Evolutionary conservation across 92 coral and sea anemone genomes (phyloP).

Genomic region (Zoanthus solanderi): DNA sequence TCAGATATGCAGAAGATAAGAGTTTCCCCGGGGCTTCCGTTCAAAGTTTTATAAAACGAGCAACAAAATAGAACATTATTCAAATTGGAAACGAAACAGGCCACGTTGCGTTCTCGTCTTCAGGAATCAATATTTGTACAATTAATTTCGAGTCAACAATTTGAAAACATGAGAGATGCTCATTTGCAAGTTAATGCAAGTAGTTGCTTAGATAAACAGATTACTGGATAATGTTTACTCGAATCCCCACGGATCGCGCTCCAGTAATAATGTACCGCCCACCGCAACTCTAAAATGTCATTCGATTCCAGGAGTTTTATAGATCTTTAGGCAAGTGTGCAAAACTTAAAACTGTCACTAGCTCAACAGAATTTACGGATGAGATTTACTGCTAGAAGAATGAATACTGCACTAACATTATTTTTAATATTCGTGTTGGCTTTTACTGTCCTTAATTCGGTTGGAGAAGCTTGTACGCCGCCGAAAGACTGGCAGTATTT

Average conservation of each 20-base stretch:
- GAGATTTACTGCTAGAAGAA: background rate
- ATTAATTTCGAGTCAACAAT: slow-evolving; percentile 76
- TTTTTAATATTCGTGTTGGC: background rate
- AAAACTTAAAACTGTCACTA: slow-evolving; percentile 37
- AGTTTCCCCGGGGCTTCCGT: slow-evolving; percentile 59
- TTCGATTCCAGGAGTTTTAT: slow-evolving; percentile 53
- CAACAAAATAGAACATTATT: slow-evolving; percentile 14
- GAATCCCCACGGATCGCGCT: slow-evolving; percentile 74
- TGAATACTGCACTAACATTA: slow-evolving; percentile 10
- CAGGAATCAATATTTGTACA: slow-evolving; percentile 83
- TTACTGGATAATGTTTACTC: slow-evolving; percentile 87
- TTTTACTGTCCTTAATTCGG: slow-evolving; percentile 11
- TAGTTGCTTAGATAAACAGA: slow-evolving; percentile 84
- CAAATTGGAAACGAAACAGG: slow-evolving; percentile 14
- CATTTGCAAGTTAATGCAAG: slow-evolving; percentile 82
- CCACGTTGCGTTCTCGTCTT: background rate
- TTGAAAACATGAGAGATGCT: slow-evolving; percentile 46
- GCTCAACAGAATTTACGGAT: background rate
- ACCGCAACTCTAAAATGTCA: slow-evolving; percentile 69
- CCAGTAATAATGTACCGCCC: slow-evolving; percentile 80
- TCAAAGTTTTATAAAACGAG: slow-evolving; percentile 18
- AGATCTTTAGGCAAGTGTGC: slow-evolving; percentile 30
- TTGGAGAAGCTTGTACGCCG: slow-evolving; percentile 78
- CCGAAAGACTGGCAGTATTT: slow-evolving; percentile 73
- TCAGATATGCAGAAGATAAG: slow-evolving; percentile 52